phyloP scores from a whole-genome alignment of 1,140 invertebrate species.

The Cotesia glomerata region DNA sequence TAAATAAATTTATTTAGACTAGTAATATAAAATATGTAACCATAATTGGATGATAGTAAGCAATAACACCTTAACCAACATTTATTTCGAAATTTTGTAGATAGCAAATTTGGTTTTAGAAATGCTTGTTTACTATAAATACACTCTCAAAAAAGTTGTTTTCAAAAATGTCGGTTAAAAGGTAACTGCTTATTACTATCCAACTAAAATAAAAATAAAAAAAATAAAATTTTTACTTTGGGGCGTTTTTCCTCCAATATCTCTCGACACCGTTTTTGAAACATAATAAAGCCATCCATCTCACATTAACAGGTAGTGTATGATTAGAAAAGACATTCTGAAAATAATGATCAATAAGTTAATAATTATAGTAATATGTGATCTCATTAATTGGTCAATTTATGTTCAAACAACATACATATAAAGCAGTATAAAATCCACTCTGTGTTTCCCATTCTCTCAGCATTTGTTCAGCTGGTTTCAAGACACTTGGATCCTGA shows the following conservation, averaged over 20 bases:
- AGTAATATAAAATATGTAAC: too few relatives aligned
- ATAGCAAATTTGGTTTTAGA: too few relatives aligned
- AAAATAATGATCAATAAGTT: conserved; percentile 51
- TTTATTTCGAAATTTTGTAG: too few relatives aligned
- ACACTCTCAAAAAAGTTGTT: too few relatives aligned
- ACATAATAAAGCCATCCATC: conserved; percentile 91
- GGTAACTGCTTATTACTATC: too few relatives aligned
- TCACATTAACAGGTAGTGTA: conserved; percentile 81
- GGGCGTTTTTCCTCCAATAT: conserved; percentile 88
- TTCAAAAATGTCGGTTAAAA: too few relatives aligned
- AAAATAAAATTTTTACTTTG: conserved; percentile 67
- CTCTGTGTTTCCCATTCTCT: conserved; percentile 85
- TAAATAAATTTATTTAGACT: too few relatives aligned
- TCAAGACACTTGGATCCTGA: conserved; percentile 83
- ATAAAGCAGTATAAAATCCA: conserved; percentile 86
- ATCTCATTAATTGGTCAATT: not conserved
- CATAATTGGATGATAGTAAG: too few relatives aligned
- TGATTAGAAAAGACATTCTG: conserved; percentile 85
- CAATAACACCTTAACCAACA: too few relatives aligned
- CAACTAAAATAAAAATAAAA: too few relatives aligned
- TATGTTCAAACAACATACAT: conserved; percentile 66
- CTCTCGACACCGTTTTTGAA: conserved; percentile 95
- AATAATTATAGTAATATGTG: not conserved
- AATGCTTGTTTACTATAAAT: too few relatives aligned
- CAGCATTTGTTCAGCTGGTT: conserved; percentile 85